Evolutionary conservation across 1,140 invertebrate genomes (phyloP), one percentile per base, ranked within the genome.

Genomic region (Camponotus floridanus): DNA sequence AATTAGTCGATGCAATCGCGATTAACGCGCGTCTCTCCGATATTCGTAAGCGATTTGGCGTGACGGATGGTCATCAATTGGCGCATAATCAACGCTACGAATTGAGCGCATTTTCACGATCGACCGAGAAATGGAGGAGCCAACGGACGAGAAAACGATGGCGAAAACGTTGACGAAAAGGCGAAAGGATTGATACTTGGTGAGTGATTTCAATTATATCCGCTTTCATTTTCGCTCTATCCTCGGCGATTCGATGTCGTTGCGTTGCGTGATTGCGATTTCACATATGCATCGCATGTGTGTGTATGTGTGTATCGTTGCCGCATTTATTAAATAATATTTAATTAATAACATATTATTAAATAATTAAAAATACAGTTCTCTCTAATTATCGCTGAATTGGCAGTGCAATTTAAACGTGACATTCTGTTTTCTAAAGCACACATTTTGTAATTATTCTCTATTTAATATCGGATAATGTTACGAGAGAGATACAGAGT

Each of bases 361-460:
- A 78, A 78, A 67, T 33, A 78, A 78, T 45, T 9, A 61, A 61
- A 76, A 76, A 26, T 18, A 61, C 3, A 76, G 7, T 26, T 21
- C 6, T 51, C 11, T 55, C 57, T 11, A 18, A 68, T n/a, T 68
- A 45, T 70, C 33, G 9, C 13, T 81, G 45, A 55, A 6, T 31
- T 81, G 79, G 78, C 78, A 80, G 76, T 68, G 68, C 67, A 73
- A 61, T 73, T 61, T 81, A 61, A 81, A 45, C 55, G 33, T 18
- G 55, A 61, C 55, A 55, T 61, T 59, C 21, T 57, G 48, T 70
- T 45, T 51, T 18, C 13, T 42, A 33, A 78, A 65, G 59, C 61
- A 42, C 59, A 62, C 26, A 78, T 70, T 79, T 80, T 26, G 1
- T n/a, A 36, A 36, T 76, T 33, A 21, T 45, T 15, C 5, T 67